A percentile compares a stretch with the other conserved stretches of the same genome.
These are phyloP conservation scores for Nesospiza acunhae DNA, from an alignment of 2,113 vertebrate genomes.

Conservation along the genomic window DNA sequence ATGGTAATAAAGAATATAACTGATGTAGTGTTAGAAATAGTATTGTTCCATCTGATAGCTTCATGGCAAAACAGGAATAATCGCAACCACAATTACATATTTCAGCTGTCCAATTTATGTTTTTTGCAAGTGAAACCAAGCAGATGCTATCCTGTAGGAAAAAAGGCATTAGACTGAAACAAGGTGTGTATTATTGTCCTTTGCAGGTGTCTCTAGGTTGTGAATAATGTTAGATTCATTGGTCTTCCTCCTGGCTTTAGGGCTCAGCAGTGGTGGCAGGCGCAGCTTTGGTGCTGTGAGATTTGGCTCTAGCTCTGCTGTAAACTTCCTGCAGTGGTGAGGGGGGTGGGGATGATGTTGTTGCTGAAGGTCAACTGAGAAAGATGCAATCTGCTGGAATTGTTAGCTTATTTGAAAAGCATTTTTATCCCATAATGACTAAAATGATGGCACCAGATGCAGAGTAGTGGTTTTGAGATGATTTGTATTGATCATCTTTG, in stretches of 20 bases:
- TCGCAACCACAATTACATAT: neutral
- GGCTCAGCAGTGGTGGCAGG: neutral
- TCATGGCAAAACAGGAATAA: neutral
- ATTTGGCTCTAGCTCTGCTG: neutral
- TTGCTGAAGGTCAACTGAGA: neutral
- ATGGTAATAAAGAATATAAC: neutral
- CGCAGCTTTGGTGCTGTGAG: neutral
- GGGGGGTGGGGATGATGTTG: neutral
- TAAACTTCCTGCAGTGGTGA: neutral
- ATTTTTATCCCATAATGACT: constrained; percentile 28
- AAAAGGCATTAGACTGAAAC: neutral
- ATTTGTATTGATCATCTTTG: constrained; percentile 46
- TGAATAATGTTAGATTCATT: neutral
- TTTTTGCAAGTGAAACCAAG: neutral
- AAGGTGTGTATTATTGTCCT: neutral
- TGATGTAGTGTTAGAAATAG: neutral
- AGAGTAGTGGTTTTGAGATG: constrained; percentile 12
- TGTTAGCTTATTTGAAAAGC: neutral
- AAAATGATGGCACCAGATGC: neutral
- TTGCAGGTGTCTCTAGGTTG: neutral
- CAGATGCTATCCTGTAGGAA: neutral
- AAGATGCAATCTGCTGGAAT: constrained; percentile 23
- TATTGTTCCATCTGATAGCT: neutral
- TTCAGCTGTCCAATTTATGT: neutral
- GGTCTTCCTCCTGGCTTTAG: neutral